Evolutionary conservation across 1,140 invertebrate genomes (phyloP), one percentile per base, ranked within the genome.

Genomic region (Bombus difficillimus): DNA sequence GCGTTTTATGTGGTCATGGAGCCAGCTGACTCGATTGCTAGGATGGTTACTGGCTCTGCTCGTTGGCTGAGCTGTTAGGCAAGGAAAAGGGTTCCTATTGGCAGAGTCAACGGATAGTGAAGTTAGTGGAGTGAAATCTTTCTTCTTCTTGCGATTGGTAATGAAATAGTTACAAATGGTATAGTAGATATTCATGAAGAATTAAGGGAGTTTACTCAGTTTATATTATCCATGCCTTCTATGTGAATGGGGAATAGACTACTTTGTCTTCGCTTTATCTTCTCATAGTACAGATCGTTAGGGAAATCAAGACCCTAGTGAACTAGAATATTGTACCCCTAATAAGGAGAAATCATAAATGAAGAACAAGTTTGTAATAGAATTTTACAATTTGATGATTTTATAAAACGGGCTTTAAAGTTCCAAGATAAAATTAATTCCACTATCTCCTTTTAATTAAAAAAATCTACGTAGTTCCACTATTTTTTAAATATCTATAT

Each of bases 1-100:
- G 87, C 91, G 89, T 89, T 92, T 90, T 90, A 88, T 90, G 81
- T 81, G 75, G 47, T 47, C 59, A 82, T 83, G 66, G 71, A 88
- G 66, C 72, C 83, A 72, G 53, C 34, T 79, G 77, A 75, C 57
- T 80, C 53, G 53, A 59, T 59, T 39, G 72, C 62, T 53, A 32
- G 32, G 34, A 69, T 8, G 71, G 59, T 39, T 73, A 39, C 41
- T 75, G 18, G 34, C 28, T 66, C n/a, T 72, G 81, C 41, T 66
- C 39, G 81, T 72, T 47, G 22, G 28, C 13, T 18, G 81, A 73
- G 41, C 22, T 41, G n/a, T 43, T 41, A 57, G 68, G 25, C 34
- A 57, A 15, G 74, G 57, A 22, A n/a, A 53, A 75, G 62, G 47
- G 73, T 76, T 85, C 79, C 81, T 62, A 43, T 47, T 13, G 73